phyloP scores from a whole-genome alignment of 1,140 invertebrate genomes.

The Psilanteris sp. region DNA sequence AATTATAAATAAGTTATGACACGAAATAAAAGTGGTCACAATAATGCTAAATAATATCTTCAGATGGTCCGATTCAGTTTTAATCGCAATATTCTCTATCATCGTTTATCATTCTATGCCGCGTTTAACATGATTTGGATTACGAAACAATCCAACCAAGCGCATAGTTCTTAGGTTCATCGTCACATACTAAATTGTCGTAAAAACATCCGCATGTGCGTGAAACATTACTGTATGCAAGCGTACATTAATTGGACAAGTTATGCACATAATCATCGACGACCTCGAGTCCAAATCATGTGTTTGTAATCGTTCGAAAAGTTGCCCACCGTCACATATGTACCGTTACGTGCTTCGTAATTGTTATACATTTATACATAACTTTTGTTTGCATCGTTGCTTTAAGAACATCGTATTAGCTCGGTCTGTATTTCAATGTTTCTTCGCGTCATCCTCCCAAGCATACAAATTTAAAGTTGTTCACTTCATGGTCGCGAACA shows the following conservation, averaged over 20 bases:
- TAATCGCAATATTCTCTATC: too few relatives aligned
- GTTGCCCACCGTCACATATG: background rate
- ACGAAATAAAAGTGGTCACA: too few relatives aligned
- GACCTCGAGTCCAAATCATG: constrained; percentile 35
- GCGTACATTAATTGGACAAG: constrained; percentile 40
- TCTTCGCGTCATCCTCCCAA: too few relatives aligned
- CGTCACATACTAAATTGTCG: constrained; percentile 19
- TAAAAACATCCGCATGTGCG: constrained; percentile 24
- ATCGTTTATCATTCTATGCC: too few relatives aligned
- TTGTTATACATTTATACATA: background rate
- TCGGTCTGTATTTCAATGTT: too few relatives aligned
- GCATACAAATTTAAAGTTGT: too few relatives aligned
- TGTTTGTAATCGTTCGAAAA: constrained; percentile 30
- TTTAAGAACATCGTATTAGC: too few relatives aligned
- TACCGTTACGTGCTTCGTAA: background rate
- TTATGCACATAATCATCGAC: constrained; percentile 29
- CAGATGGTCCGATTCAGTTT: background rate
- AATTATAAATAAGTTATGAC: too few relatives aligned
- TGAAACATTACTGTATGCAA: constrained; percentile 28
- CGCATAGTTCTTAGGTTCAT: constrained; percentile 4
- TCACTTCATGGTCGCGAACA: too few relatives aligned
- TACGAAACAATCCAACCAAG: constrained; percentile 6
- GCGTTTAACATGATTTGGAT: background rate
- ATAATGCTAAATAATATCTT: too few relatives aligned
- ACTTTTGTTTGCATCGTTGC: too few relatives aligned